phyloP scores from a whole-genome alignment of 2,113 vertebrate genomes.

The Capreolus pygargus region DNA sequence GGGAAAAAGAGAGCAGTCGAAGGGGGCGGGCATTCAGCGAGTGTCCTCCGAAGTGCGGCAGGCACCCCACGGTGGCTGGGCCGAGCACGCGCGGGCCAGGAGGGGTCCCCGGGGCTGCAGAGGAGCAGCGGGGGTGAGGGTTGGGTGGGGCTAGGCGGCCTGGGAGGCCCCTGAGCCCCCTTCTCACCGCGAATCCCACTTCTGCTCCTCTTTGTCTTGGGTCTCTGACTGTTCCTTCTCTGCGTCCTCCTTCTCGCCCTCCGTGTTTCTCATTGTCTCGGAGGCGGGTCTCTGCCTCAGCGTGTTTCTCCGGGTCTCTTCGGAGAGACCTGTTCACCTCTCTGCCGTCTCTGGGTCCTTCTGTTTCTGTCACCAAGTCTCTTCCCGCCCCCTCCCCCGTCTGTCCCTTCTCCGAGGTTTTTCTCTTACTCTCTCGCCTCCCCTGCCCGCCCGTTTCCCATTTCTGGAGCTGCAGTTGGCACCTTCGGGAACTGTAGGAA shows the following conservation, averaged over 20 bases:
- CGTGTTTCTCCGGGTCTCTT: neutral
- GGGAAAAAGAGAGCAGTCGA: neutral
- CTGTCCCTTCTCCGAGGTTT: rapidly evolving
- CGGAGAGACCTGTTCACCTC: neutral
- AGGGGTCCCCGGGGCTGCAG: neutral
- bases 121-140: neutral
- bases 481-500: rapidly evolving
- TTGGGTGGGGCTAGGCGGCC: neutral
- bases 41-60: neutral
- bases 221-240: neutral
- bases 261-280: neutral
- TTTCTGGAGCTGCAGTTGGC: neutral
- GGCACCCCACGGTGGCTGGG: rapidly evolving
- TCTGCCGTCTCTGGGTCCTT: neutral
- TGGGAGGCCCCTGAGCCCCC: too few species aligned
- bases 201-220: neutral
- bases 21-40: too few species aligned
- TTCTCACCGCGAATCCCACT: rapidly evolving
- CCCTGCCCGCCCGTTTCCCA: rapidly evolving
- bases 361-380: neutral
- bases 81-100: rapidly evolving
- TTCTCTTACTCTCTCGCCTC: rapidly evolving
- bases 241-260: neutral
- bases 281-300: neutral
- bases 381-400: neutral